Conservation (phyloP, 2,113 vertebrate species). For the Cephalopterus ornatus region DNA sequence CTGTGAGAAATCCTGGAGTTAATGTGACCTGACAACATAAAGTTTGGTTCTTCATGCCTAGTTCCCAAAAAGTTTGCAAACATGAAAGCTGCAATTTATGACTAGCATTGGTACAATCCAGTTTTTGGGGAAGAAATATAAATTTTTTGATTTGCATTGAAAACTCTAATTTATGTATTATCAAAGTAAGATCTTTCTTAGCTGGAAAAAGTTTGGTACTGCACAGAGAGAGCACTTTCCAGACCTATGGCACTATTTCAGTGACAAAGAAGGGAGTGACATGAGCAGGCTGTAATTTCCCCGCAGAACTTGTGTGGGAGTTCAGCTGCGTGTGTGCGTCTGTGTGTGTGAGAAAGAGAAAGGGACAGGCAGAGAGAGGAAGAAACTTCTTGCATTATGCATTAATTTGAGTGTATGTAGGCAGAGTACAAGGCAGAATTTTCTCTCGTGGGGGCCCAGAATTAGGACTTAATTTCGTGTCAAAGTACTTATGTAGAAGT, state of each 20-base stretch:
- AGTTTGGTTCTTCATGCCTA: slow-evolving; percentile 29
- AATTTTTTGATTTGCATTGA: neutral
- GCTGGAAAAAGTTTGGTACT: neutral
- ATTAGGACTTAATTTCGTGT: neutral
- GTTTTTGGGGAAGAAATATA: neutral
- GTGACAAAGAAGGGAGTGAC: slow-evolving; percentile 43
- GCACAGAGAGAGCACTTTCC: neutral
- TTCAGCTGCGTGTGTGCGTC: neutral
- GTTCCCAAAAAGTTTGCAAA: slow-evolving; percentile 17
- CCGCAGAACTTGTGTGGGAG: slow-evolving; percentile 37
- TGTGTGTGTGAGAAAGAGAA: slow-evolving; percentile 22
- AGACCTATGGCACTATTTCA: slow-evolving; percentile 23
- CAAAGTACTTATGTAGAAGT: neutral
- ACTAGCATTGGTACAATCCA: neutral
- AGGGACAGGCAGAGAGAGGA: neutral
- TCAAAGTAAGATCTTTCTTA: neutral
- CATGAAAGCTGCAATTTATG: neutral
- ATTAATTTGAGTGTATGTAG: slow-evolving; percentile 28
- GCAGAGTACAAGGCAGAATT: slow-evolving; percentile 37
- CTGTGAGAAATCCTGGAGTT: slow-evolving; percentile 49
- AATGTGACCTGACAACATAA: slow-evolving; percentile 59
- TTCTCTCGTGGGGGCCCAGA: neutral
- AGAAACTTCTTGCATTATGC: slow-evolving; percentile 53
- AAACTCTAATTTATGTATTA: neutral
- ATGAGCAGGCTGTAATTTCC: slow-evolving; percentile 51